phyloP scores from a whole-genome alignment of 1,140 invertebrate species.

The Penaeus japonicus region DNA sequence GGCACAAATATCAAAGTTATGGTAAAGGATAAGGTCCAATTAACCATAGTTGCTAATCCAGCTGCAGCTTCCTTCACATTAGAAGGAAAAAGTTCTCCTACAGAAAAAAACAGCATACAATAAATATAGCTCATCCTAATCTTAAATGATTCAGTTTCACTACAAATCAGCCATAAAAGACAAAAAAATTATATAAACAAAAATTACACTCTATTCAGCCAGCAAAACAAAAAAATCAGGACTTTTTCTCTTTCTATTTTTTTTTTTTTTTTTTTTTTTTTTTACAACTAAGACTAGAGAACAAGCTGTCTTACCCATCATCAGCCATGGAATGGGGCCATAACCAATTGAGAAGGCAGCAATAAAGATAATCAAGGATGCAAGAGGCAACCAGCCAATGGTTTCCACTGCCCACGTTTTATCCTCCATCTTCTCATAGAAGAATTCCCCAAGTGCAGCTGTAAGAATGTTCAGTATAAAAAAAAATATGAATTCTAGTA shows the following conservation, averaged over 20 bases:
- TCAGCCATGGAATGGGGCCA: slow-evolving; percentile 82
- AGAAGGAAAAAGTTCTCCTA: slow-evolving; percentile 35
- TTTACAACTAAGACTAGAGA: neutral
- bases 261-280: neutral
- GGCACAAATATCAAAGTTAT: slow-evolving; percentile 77
- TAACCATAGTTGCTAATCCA: slow-evolving; percentile 76
- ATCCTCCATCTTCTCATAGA: slow-evolving; percentile 57
- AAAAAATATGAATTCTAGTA: slow-evolving; percentile 24
- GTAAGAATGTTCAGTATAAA: slow-evolving; percentile 29
- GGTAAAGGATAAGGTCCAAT: slow-evolving; percentile 81
- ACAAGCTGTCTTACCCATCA: slow-evolving; percentile 66
- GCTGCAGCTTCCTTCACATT: slow-evolving; percentile 79
- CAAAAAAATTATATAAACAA: neutral
- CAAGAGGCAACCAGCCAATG: slow-evolving; percentile 76
- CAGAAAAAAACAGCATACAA: neutral
- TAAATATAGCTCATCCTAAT: neutral
- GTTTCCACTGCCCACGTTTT: slow-evolving; percentile 47
- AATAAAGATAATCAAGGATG: slow-evolving; percentile 78
- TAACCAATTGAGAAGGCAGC: slow-evolving; percentile 79
- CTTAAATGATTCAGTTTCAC: too few species aligned
- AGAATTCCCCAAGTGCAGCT: slow-evolving; percentile 60
- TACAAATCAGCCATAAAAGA: neutral
- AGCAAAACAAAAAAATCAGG: too few species aligned
- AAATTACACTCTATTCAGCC: neutral
- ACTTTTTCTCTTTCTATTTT: neutral